Conservation (phyloP, 2,113 vertebrate species). For the Chaetorhynchus papuensis region DNA sequence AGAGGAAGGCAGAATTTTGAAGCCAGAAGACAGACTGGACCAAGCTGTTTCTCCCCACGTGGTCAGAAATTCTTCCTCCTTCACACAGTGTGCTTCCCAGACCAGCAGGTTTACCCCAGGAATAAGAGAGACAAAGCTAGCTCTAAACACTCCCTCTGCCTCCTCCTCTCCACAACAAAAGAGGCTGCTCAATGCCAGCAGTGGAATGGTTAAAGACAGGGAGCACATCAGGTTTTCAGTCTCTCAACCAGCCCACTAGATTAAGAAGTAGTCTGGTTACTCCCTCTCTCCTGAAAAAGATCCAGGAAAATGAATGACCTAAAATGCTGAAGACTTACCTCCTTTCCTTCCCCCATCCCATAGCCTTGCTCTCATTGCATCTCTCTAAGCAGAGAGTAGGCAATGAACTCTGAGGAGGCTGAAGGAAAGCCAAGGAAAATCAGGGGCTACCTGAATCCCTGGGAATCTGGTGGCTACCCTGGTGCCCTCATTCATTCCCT, state of each 20-base stretch:
- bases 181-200: slow-evolving; percentile 16
- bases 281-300: slow-evolving; percentile 40
- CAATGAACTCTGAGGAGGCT: slow-evolving; percentile 50
- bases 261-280: slow-evolving; percentile 20
- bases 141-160: slow-evolving; percentile 22
- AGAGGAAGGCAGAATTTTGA: slow-evolving; percentile 37
- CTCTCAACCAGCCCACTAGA: slow-evolving; percentile 8
- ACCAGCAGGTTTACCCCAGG: slow-evolving; percentile 24
- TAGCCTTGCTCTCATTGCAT: slow-evolving; percentile 48
- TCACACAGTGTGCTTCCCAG: background rate
- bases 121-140: slow-evolving; percentile 33
- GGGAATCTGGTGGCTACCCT: slow-evolving; percentile 59
- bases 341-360: slow-evolving; percentile 55
- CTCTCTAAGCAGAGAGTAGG: slow-evolving; percentile 41
- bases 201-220: slow-evolving; percentile 53
- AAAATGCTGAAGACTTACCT: slow-evolving; percentile 46
- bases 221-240: slow-evolving; percentile 2
- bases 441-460: slow-evolving; percentile 58
- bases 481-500: slow-evolving; percentile 52
- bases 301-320: slow-evolving; percentile 37
- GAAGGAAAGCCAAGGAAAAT: slow-evolving; percentile 59
- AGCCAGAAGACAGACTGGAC: slow-evolving; percentile 11
- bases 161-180: slow-evolving; percentile 19
- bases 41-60: background rate
- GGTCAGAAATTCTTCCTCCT: slow-evolving; percentile 47